A percentile compares a stretch with the other conserved stretches of the same genome.
Evolutionary conservation across 2,888 invertebrate species (phyloP).

Genomic region (Drosophila siamana): DNA sequence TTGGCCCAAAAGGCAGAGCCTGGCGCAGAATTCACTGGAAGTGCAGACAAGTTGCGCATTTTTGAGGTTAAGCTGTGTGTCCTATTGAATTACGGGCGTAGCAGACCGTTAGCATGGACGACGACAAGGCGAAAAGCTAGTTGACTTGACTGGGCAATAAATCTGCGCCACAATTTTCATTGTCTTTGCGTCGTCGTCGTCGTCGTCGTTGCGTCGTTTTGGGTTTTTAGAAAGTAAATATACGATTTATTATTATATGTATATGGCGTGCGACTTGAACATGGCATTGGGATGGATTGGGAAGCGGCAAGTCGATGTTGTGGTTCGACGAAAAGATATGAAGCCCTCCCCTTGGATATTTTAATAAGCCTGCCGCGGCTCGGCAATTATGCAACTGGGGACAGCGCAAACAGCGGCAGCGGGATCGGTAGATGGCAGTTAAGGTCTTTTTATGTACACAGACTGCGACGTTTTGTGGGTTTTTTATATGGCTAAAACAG

Average conservation of each 20-base stretch:
- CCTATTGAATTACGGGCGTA: constrained; percentile 69
- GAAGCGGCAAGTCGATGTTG: not conserved
- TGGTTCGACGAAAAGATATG: constrained; percentile 1
- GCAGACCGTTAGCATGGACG: constrained; percentile 64
- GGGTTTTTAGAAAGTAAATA: constrained; percentile 66
- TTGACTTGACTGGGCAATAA: constrained; percentile 60
- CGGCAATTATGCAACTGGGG: constrained; percentile 54
- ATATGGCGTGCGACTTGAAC: constrained; percentile 33
- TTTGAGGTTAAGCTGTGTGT: constrained; percentile 59
- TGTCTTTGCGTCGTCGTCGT: no score
- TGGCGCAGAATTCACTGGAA: constrained; percentile 71
- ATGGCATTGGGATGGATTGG: not conserved
- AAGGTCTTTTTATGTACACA: constrained; percentile 75
- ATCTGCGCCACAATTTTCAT: constrained; percentile 30
- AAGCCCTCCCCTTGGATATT: constrained; percentile 50
- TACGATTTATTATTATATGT: constrained; percentile 59
- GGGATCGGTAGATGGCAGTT: constrained; percentile 48
- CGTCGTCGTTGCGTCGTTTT: no score
- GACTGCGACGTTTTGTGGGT: constrained; percentile 75
- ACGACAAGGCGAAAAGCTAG: constrained; percentile 21
- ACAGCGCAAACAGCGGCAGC: constrained; percentile 1
- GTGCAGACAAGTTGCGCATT: constrained; percentile 61
- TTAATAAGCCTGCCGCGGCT: constrained; percentile 68
- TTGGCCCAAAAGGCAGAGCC: constrained; percentile 43
- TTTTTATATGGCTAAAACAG: constrained; percentile 40